Percentiles rank a stretch among this genome's conserved stretches.
Evolutionary conservation across 2,888 invertebrate genomes (phyloP).

Genomic region (Meliscaeva auricollis): DNA sequence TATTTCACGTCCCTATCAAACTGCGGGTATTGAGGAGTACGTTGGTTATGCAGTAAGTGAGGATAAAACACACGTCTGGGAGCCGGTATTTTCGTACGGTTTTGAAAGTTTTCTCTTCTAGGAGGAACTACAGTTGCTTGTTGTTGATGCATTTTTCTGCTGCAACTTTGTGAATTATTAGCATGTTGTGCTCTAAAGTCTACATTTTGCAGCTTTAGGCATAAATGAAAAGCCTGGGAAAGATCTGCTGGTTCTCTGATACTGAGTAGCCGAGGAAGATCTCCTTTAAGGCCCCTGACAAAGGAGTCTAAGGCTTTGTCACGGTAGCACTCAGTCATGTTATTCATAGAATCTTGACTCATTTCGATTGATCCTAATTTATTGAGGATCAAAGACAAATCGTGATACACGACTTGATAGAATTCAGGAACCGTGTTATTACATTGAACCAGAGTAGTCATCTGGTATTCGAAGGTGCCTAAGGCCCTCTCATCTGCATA

Average conservation of each 20-base stretch:
- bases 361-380: constrained; percentile 9
- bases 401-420: neutral
- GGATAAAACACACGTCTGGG: too few species aligned
- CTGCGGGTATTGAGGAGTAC: too few species aligned
- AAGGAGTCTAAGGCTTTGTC: neutral
- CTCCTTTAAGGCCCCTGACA: neutral
- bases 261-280: neutral
- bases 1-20: too few species aligned
- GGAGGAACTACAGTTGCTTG: too few species aligned
- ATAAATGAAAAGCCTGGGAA: neutral
- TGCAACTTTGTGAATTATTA: too few species aligned
- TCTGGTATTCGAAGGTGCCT: constrained; percentile 2
- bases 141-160: too few species aligned
- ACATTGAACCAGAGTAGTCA: neutral
- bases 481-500: neutral
- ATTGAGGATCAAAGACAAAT: neutral
- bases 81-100: too few species aligned
- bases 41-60: too few species aligned
- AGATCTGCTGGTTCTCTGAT: neutral
- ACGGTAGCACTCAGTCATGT: neutral
- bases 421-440: neutral
- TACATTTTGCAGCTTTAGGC: neutral
- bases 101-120: too few species aligned
- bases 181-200: too few species aligned
- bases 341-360: neutral